Evolutionary conservation across 2,797 vertebrate genomes (phyloP), one percentile per base, ranked within the genome.

Genomic region (Hippoglossus hippoglossus): DNA sequence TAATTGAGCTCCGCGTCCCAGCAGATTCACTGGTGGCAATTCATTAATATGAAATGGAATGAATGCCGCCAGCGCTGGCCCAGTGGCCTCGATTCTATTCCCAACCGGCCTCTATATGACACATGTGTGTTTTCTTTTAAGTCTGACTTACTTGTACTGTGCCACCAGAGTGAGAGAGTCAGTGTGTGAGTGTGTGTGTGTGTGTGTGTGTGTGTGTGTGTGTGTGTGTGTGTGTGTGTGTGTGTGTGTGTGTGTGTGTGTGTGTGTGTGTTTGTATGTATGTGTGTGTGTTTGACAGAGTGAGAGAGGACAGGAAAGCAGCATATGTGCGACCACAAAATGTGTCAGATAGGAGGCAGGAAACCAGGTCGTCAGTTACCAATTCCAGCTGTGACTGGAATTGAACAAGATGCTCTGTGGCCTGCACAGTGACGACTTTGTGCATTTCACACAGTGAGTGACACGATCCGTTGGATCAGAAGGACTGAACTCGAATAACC

Each of bases 41-140:
- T 94, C 92, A 94, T 95, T 95, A 95, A 94, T 91, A 93, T 87
- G 82, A 91, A 90, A 90, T 89, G 83, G 93, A 95, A 94, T 93
- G 92, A 93, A 89, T 78, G 94, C 94, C 93, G 90, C 85, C 84
- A 94, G 94, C 91, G 54, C 75, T 93, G 93, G 92, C 93, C 95
- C 91, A 94, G 86, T 95, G 92, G 93, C 94, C 95, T 94, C 90
- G 71, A 93, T 95, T 93, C 79, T 57, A 89, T 90, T 92, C 94
- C 92, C 92, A 63, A 58, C 62, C 6, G 92, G 84, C 87, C 79
- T 44, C 51, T 26, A 75, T 26, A 75, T 86, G 82, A 92, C 91
- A 94, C 91, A 89, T 92, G 91, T 91, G 90, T 88, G 89, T 86
- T 94, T 94, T 95, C 94, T 94, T 94, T 95, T 94, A 95, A 94